phyloP scores from a whole-genome alignment of 2,797 vertebrate species.

The Hippopotamyrus pictus region DNA sequence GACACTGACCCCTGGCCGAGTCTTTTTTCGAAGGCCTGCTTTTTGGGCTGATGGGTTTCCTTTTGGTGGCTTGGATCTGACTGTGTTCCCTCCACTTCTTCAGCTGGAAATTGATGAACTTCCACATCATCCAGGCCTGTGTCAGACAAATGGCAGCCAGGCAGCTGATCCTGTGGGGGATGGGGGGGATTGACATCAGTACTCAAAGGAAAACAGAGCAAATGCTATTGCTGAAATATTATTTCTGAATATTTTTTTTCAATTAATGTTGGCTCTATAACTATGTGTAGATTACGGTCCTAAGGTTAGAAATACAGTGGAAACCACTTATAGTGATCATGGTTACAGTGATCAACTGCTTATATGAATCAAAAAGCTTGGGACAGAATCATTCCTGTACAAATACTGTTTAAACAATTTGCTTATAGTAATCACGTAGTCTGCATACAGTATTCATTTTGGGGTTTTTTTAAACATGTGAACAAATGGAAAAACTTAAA shows the following conservation, averaged over 20 bases:
- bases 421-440: background rate
- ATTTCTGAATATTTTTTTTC: background rate
- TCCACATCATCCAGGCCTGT: constrained; percentile 87
- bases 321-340: background rate
- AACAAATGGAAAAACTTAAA: background rate
- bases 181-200: background rate
- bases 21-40: constrained; percentile 69
- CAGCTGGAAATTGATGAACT: constrained; percentile 79
- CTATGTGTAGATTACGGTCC: background rate
- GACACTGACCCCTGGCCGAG: constrained; percentile 55
- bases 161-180: constrained; percentile 65
- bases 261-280: background rate
- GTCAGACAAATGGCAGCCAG: constrained; percentile 75
- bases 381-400: background rate
- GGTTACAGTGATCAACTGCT: background rate
- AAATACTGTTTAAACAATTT: background rate
- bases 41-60: constrained; percentile 64
- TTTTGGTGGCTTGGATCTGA: constrained; percentile 69
- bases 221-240: background rate
- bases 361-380: background rate
- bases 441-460: background rate
- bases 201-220: background rate
- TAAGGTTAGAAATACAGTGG: background rate
- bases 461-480: background rate
- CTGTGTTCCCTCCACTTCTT: constrained; percentile 78